Percentiles rank a stretch among this genome's conserved stretches.
phyloP scores from a whole-genome alignment of 2,113 vertebrate genomes.

The Calyptomena viridis region DNA sequence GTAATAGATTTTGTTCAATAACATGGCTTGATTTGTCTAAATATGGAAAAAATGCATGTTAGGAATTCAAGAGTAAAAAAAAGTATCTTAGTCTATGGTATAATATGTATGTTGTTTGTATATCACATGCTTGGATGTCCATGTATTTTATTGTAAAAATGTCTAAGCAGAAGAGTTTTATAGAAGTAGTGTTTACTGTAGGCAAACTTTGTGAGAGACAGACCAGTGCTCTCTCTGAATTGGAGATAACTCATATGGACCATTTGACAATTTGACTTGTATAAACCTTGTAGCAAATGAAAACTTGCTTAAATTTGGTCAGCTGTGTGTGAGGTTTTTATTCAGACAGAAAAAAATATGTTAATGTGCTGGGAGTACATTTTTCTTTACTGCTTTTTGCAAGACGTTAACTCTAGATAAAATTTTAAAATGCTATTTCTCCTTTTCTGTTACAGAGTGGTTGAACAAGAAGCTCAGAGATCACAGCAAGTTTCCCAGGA shows the following conservation, averaged over 20 bases:
- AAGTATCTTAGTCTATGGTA: background rate
- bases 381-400: background rate
- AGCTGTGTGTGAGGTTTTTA: background rate
- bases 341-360: background rate
- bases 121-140: background rate
- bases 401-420: background rate
- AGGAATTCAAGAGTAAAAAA: background rate
- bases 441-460: conserved; percentile 77
- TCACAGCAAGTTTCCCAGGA: conserved; percentile 80
- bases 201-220: background rate
- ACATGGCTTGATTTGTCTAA: background rate
- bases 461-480: conserved; percentile 86
- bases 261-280: background rate
- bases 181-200: background rate
- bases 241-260: background rate
- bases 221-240: background rate
- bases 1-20: background rate
- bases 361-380: background rate
- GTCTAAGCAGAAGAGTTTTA: background rate
- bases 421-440: background rate
- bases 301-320: background rate
- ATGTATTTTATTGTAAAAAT: background rate
- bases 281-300: background rate
- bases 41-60: background rate
- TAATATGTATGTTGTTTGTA: background rate